Evolutionary conservation across 1,140 invertebrate species (phyloP), one percentile per base, ranked within the genome.

Genomic region (Sitodiplosis mosellana): DNA sequence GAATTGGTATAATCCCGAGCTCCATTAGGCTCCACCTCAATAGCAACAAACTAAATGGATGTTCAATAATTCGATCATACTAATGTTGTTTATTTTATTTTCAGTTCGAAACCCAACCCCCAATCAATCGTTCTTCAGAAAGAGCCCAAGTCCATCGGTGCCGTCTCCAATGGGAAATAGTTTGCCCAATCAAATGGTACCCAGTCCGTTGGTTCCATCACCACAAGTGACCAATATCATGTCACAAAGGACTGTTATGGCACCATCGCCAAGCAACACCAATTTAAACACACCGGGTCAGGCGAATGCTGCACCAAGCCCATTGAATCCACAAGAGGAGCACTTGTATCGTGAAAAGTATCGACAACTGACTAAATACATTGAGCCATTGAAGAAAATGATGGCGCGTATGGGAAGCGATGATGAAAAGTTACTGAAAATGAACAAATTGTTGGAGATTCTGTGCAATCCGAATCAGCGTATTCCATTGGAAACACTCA

Each of bases 261-360:
- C 78, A 37, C 78, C 81, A n/a, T 86, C 83, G 47, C 85, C 85
- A 2, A 81, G 80, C 47, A 27, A 27, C 27, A 76, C 77, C 37
- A 82, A 82, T 0, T 67, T 88, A 7, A 87, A 90, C 61, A 89
- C 82, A 22, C 85, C 83, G 0, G 77, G 78, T 22, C 79, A 81
- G 22, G 70, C 73, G 2, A 69, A 69, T 19, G 75, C 77, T 2
- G 77, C 73, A 1, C 77, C 80, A 14, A 82, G 80, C 66, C 81
- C 80, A 0, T 71, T 80, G 45, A 69, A 68, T 56, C 50, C 65
- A 47, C 69, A 72, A 0, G 89, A 94, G 55, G 89, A 94, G 56
- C 84, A 86, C 45, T 79, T 81, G 1, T 95, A 94, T 57, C 66
- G 87, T 48, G 90, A 94, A 54, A 95, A 94, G 68, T 80, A 94